Evolutionary conservation across 2,888 invertebrate species (phyloP).

Genomic region (Nephrotoma flavescens): DNA sequence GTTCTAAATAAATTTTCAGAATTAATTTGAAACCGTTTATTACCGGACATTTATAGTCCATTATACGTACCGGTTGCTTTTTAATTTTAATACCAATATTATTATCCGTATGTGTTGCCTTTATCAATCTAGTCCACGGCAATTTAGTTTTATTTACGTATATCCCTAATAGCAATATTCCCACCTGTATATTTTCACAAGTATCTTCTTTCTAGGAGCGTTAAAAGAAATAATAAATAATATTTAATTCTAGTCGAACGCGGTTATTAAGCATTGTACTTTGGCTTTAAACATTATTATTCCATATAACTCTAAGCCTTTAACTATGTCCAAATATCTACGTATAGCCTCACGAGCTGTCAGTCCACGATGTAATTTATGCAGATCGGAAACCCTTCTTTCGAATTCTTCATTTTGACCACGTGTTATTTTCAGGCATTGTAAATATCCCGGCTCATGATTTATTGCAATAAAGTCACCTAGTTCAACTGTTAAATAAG

Average conservation of each 20-base stretch:
- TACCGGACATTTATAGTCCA: not conserved
- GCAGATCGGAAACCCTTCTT: slow-evolving; percentile 76
- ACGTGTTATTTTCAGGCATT: slow-evolving; percentile 65
- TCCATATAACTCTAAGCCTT: slow-evolving; percentile 89
- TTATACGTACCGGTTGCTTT: slow-evolving; percentile 61
- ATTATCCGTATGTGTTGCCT: slow-evolving; percentile 96
- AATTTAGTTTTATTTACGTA: slow-evolving; percentile 88
- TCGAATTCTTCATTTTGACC: slow-evolving; percentile 81
- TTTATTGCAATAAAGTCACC: slow-evolving; percentile 88
- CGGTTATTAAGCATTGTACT: slow-evolving; percentile 28
- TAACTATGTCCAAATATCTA: slow-evolving; percentile 92
- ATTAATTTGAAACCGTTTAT: not conserved
- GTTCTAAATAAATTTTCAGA: slow-evolving; percentile 42
- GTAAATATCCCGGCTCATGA: slow-evolving; percentile 67
- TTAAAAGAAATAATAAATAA: too few relatives aligned
- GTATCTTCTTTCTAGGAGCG: slow-evolving; percentile 58
- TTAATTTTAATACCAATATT: slow-evolving; percentile 94
- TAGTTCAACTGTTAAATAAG: slow-evolving; percentile 54
- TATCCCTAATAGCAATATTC: slow-evolving; percentile 86
- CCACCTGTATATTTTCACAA: slow-evolving; percentile 84
- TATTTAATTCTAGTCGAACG: too few relatives aligned
- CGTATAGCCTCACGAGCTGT: slow-evolving; percentile 93
- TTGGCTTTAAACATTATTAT: slow-evolving; percentile 86
- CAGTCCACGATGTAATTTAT: slow-evolving; percentile 86
- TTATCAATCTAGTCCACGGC: slow-evolving; percentile 95